Evolutionary conservation across 2,113 vertebrate genomes (phyloP).

Genomic region (Platichthys flesus): DNA sequence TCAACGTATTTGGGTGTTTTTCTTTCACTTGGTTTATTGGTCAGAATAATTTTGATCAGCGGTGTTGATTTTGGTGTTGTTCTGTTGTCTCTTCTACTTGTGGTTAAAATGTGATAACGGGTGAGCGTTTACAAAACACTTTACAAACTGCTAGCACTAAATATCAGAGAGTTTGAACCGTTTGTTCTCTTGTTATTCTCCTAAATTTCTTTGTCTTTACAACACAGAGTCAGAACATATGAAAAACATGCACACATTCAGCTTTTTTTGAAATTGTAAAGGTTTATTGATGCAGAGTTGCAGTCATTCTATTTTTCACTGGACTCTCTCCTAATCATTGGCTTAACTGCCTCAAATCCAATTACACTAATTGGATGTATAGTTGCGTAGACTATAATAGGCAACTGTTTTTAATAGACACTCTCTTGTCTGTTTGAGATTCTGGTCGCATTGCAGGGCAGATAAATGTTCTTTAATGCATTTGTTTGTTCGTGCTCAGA

Average conservation of each 20-base stretch:
- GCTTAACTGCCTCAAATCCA: conserved; percentile 73
- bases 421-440: conserved; percentile 25
- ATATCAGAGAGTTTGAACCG: neutral
- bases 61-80: conserved; percentile 8
- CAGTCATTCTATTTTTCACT: conserved; percentile 67
- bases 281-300: conserved; percentile 30
- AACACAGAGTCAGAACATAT: conserved; percentile 1
- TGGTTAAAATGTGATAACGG: too few species aligned
- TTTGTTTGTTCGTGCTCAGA: neutral
- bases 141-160: neutral
- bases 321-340: conserved; percentile 73
- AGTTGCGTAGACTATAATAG: conserved; percentile 60
- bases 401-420: conserved; percentile 55
- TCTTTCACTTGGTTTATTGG: conserved; percentile 22
- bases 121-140: neutral
- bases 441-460: conserved; percentile 1
- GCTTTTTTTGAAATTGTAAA: conserved; percentile 24
- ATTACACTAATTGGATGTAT: conserved; percentile 77
- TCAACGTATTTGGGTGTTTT: conserved; percentile 47
- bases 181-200: neutral
- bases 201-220: neutral
- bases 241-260: conserved; percentile 21
- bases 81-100: neutral
- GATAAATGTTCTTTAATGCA: neutral
- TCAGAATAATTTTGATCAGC: conserved; percentile 4